Percentiles rank a stretch among this genome's conserved stretches.
phyloP scores from a whole-genome alignment of 2,888 invertebrate species.

The Chymomyza procnemis region DNA sequence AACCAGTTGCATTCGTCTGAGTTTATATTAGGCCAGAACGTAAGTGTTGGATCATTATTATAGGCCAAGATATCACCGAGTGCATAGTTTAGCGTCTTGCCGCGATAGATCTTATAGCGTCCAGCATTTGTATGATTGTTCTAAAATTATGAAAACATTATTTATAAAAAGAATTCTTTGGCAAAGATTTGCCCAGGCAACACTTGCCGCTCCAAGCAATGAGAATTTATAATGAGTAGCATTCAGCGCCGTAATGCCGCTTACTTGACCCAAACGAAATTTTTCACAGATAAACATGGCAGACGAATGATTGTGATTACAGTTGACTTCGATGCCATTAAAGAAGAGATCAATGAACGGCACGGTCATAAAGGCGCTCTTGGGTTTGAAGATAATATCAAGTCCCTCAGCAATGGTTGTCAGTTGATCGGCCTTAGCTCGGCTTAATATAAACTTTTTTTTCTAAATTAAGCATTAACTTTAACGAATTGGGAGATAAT shows the following conservation, averaged over 20 bases:
- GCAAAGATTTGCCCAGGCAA: no score
- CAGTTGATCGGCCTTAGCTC: conserved; percentile 81
- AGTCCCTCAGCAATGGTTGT: conserved; percentile 83
- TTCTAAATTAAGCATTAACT: not conserved
- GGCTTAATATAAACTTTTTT: conserved; percentile 63
- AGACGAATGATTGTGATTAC: conserved; percentile 85
- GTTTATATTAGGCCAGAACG: conserved; percentile 80
- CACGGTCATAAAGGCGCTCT: conserved; percentile 79
- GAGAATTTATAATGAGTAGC: not conserved
- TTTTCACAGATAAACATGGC: conserved; percentile 85
- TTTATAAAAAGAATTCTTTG: no score
- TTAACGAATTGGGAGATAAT: not conserved
- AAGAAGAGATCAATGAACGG: conserved; percentile 86
- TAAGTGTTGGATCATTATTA: conserved; percentile 82
- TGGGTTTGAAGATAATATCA: conserved; percentile 84
- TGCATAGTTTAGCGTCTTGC: conserved; percentile 83
- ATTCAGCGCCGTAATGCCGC: conserved; percentile 79
- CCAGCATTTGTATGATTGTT: not conserved
- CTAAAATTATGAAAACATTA: not conserved
- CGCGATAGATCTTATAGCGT: conserved; percentile 83
- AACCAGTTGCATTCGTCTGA: conserved; percentile 85
- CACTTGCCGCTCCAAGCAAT: not conserved
- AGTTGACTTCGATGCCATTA: conserved; percentile 85
- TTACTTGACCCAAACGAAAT: conserved; percentile 81
- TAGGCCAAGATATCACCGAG: conserved; percentile 86